These are phyloP conservation scores for Vanessa tameamea DNA, from an alignment of 1,140 invertebrate genomes.

Conservation along the genomic window DNA sequence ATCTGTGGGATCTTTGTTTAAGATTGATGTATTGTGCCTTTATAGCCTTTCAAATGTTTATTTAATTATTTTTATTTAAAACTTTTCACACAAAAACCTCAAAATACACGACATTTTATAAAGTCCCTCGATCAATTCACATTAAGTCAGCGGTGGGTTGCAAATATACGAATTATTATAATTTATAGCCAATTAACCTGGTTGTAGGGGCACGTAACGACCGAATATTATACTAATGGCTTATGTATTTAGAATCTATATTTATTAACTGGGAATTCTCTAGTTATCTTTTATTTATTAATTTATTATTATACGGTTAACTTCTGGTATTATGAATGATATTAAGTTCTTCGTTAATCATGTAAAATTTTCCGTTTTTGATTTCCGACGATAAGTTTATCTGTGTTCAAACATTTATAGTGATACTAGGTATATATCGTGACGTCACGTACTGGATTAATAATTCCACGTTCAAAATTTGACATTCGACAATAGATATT, in stretches of 20 bases:
- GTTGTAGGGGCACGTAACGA: constrained; percentile 43
- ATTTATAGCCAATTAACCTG: constrained; percentile 62
- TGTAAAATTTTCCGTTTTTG: too few species aligned
- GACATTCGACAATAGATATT: too few species aligned
- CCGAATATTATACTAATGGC: constrained; percentile 51
- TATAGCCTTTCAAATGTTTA: background rate
- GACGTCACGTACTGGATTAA: too few species aligned
- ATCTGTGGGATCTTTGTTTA: too few species aligned
- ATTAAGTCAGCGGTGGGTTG: constrained; percentile 30
- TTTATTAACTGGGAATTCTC: constrained; percentile 39
- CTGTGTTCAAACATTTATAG: too few species aligned
- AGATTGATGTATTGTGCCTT: too few species aligned
- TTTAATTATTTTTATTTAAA: background rate
- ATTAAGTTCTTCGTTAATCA: too few species aligned
- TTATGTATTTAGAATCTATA: constrained; percentile 48
- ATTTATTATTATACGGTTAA: background rate
- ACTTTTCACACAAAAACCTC: background rate
- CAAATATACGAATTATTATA: constrained; percentile 51
- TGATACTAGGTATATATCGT: too few species aligned
- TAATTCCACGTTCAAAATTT: too few species aligned
- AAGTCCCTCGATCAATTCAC: background rate
- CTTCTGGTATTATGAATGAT: background rate
- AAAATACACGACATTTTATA: constrained; percentile 7
- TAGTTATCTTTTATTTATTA: background rate
- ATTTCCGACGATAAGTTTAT: too few species aligned